Percentiles rank a stretch among this genome's conserved stretches.
These are phyloP conservation scores for Corythaixoides concolor DNA, from an alignment of 2,113 vertebrate genomes.

Conservation along the genomic window DNA sequence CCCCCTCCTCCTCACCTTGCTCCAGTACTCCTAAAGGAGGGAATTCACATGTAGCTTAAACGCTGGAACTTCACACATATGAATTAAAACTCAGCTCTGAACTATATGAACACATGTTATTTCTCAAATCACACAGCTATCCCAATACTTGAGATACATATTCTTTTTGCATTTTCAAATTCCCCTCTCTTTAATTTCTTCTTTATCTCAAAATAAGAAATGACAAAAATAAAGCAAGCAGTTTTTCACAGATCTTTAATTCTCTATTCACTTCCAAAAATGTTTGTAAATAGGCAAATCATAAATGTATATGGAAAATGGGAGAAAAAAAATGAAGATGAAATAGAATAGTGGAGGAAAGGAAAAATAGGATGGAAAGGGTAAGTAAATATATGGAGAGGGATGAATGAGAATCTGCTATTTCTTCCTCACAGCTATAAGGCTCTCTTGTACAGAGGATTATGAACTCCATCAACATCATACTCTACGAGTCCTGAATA, in stretches of 20 bases:
- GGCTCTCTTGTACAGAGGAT: not conserved
- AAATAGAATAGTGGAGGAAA: not conserved
- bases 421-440: not conserved
- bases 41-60: not conserved
- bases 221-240: not conserved
- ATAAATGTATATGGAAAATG: not conserved
- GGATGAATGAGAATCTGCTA: not conserved
- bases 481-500: not conserved
- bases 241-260: not conserved
- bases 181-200: not conserved
- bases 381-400: not conserved
- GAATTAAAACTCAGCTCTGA: not conserved
- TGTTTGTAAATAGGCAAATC: not conserved
- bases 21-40: not conserved
- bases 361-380: not conserved
- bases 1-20: rapidly evolving
- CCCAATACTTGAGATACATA: not conserved
- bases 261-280: not conserved
- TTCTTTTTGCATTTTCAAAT: not conserved
- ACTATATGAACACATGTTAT: not conserved
- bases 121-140: not conserved
- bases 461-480: not conserved
- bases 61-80: not conserved
- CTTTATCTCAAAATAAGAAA: not conserved
- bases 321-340: not conserved